These are phyloP conservation scores for Drosophila acutilabella DNA, from an alignment of 2,888 invertebrate genomes.

Conservation along the genomic window DNA sequence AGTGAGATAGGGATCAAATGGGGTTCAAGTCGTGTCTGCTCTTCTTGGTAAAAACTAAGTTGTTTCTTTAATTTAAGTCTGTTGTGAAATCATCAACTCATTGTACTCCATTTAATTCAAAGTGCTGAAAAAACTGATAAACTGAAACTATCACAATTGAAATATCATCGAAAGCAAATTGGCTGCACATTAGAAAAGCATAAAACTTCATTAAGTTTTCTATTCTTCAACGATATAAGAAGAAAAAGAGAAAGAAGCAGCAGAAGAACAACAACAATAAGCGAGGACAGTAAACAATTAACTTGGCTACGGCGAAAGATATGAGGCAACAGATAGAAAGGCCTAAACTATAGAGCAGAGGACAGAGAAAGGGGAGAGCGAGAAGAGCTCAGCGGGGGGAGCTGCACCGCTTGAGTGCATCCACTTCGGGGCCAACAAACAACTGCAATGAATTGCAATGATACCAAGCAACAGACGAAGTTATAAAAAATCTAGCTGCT, in stretches of 20 bases:
- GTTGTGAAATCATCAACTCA: slow-evolving; percentile 4
- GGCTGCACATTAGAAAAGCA: slow-evolving; percentile 72
- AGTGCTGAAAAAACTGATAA: slow-evolving; percentile 15
- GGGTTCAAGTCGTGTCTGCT: slow-evolving; percentile 18
- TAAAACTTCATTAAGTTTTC: slow-evolving; percentile 74
- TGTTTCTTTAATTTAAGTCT: slow-evolving; percentile 13
- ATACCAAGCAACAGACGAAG: slow-evolving; percentile 38
- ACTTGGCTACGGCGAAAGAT: slow-evolving; percentile 54
- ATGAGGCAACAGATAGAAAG: slow-evolving; percentile 52
- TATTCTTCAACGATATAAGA: slow-evolving; percentile 29
- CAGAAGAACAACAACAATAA: slow-evolving; percentile 5
- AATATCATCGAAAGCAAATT: slow-evolving; percentile 70
- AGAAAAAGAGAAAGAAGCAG: too few relatives aligned
- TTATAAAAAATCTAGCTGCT: background rate
- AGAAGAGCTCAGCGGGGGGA: slow-evolving; percentile 29
- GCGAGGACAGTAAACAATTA: slow-evolving; percentile 61
- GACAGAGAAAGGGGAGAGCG: background rate
- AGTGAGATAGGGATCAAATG: slow-evolving; percentile 22
- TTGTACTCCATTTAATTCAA: slow-evolving; percentile 18
- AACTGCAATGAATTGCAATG: slow-evolving; percentile 73
- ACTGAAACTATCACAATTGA: slow-evolving; percentile 56
- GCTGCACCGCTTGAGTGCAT: slow-evolving; percentile 73
- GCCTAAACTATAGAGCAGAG: slow-evolving; percentile 25
- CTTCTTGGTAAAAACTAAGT: slow-evolving; percentile 9
- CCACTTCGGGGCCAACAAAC: slow-evolving; percentile 44